Base-by-base conservation (phyloP, 2,113 vertebrate species). In the Cebus imitator region DNA sequence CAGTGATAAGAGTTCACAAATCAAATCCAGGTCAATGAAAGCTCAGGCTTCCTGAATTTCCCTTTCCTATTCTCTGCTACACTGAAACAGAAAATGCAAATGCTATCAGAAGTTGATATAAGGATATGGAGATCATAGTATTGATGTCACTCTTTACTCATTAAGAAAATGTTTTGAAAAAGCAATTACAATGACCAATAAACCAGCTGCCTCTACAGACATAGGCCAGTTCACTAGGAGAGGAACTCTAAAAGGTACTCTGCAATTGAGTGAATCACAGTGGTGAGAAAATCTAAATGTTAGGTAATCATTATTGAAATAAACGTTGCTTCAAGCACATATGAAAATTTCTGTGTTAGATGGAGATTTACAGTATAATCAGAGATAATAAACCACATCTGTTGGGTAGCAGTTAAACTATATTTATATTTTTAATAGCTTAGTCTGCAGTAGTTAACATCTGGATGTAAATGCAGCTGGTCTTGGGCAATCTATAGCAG, bases 1-100 rank as follows among this genome's bases (percentile, higher is more conserved):
- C 27, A 40, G 58, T 30, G 66, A 92, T 0, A 30, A 30, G 58
- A 73, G 91, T 96, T 85, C 92, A 96, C 96, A 96, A 87, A 94
- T 96, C 93, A 97, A 97, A 96, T n/a, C 72, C 66, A 20, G 72
- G 90, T 95, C 86, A 95, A 17, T 72, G 96, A 75, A 79, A 75
- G 68, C 92, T 75, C 66, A 3, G 52, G 48, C 66, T 79, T 73
- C 37, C 83, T 50, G 66, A 27, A 21, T 8, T 25, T 14, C n/a
- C 70, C 81, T 50, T 80, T 52, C 78, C 37, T 8, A 0, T 8
- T 79, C 70, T 85, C 81, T 40, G 94, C 48, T 57, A 30, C 57
- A 9, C 11, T 35, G 40, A 37, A 78, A 35, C 30, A 25, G 48
- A 55, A 79, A 66, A 68, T 8, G 45, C 75, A 43, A 43, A 57